Base-by-base conservation (phyloP, 2,797 vertebrate species). In the Ctenopoma multispine region DNA sequence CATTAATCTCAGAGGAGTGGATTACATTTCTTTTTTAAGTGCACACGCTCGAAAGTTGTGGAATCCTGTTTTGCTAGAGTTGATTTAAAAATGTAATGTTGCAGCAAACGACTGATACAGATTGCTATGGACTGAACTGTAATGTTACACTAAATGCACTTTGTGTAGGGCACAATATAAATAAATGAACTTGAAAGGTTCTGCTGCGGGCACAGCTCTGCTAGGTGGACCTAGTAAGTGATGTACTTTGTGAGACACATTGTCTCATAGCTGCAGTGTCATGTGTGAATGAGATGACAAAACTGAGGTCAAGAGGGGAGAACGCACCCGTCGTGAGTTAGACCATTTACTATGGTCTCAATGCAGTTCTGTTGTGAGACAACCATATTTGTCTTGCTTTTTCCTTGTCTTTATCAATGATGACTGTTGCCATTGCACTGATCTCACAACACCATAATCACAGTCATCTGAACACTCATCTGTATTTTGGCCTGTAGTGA, bases 251-350 rank as follows among this genome's bases (percentile, higher is more conserved):
- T 64, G 81, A 69, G 68, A 59, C 51, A 27, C 60, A 34, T 23
- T 27, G 43, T 27, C 49, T 58, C 58, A 17, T 15, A 59, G 72
- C 57, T 61, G 50, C 50, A 40, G 61, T 71, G 63, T 67, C 80
- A 73, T 69, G 48, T 73, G 69, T 51, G 63, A 84, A 77, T 24
- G 75, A 80, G 63, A 77, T 65, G 78, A 82, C 69, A 76, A 75
- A 70, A 67, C 47, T 0, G 63, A 73, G 87, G 86, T 90, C 71
- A 84, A 87, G 82, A 75, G 74, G 36, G 78, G 75, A 65, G 53
- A 59, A 7, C 12, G 36, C 43, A 77, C 68, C 61, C 49, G 66
- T 81, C 70, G 58, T 5, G 64, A 68, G 65, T 67, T 67, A 63
- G 80, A 75, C 43, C 49, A 1, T 88, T 77, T 84, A 89, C 56